Evolutionary conservation across 2,113 vertebrate species (phyloP).

Genomic region (Hydropotes inermis): DNA sequence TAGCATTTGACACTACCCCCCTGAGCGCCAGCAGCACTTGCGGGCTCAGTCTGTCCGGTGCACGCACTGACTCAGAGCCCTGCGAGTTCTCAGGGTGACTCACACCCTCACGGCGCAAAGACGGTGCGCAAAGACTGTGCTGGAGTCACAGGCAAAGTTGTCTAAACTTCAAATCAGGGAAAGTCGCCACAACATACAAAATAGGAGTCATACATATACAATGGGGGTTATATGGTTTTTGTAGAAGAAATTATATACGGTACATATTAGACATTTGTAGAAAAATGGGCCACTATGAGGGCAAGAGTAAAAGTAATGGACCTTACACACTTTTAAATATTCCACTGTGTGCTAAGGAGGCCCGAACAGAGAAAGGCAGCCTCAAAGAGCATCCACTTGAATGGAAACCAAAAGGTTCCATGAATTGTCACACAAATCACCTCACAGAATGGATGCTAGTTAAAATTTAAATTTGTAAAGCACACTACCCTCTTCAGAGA

Average conservation of each 20-base stretch:
- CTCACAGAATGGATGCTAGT: not conserved
- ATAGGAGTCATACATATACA: not conserved
- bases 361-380: not conserved
- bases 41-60: not conserved
- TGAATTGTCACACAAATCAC: not conserved
- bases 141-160: not conserved
- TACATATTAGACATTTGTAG: not conserved
- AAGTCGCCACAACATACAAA: not conserved
- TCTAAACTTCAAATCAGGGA: not conserved
- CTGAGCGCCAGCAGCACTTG: not conserved
- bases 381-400: not conserved
- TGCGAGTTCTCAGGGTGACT: too few species aligned
- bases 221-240: not conserved
- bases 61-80: not conserved
- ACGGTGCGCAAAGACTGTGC: too few species aligned
- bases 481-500: not conserved
- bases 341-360: not conserved
- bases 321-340: not conserved
- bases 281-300: not conserved
- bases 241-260: not conserved
- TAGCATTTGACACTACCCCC: not conserved
- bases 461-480: not conserved
- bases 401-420: not conserved
- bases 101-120: too few species aligned
- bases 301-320: not conserved